Evolutionary conservation across 2,113 vertebrate species (phyloP).

Genomic region (Trochalopteron elliotii): DNA sequence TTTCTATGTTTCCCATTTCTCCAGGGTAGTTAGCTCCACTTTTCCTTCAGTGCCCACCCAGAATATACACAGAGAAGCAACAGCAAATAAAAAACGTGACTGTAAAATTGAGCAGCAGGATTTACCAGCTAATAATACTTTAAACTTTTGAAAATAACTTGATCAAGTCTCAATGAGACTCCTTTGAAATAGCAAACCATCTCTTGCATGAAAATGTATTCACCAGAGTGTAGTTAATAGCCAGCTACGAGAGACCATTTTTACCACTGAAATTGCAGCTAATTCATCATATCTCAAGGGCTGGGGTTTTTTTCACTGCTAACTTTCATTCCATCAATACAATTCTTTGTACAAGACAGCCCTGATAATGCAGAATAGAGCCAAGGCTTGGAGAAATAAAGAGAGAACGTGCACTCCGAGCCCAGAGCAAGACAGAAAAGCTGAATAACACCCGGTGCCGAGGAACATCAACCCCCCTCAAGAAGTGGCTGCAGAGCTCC

Average conservation of each 20-base stretch:
- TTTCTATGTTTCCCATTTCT: neutral
- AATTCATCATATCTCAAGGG: conserved; percentile 62
- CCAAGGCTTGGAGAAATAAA: conserved; percentile 31
- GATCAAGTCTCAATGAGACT: conserved; percentile 46
- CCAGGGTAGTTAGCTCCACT: neutral
- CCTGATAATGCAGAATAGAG: conserved; percentile 25
- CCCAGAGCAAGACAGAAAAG: conserved; percentile 20
- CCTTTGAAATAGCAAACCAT: conserved; percentile 49
- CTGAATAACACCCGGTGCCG: neutral
- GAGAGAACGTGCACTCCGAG: neutral
- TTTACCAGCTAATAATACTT: conserved; percentile 50
- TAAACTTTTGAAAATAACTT: conserved; percentile 65
- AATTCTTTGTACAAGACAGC: conserved; percentile 5
- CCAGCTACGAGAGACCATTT: conserved; percentile 11
- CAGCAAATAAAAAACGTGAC: conserved; percentile 29
- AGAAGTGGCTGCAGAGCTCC: conserved; percentile 55
- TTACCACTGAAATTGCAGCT: conserved; percentile 59
- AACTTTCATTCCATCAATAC: conserved; percentile 40
- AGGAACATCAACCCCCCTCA: neutral
- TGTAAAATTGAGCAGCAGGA: conserved; percentile 2
- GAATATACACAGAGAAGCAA: neutral
- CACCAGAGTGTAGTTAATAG: conserved; percentile 58
- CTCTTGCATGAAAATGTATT: conserved; percentile 55
- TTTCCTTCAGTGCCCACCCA: neutral
- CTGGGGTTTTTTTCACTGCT: neutral